Percentiles rank a stretch among this genome's conserved stretches.
phyloP scores from a whole-genome alignment of 2,113 vertebrate genomes.

The Nansenia antarctica region DNA sequence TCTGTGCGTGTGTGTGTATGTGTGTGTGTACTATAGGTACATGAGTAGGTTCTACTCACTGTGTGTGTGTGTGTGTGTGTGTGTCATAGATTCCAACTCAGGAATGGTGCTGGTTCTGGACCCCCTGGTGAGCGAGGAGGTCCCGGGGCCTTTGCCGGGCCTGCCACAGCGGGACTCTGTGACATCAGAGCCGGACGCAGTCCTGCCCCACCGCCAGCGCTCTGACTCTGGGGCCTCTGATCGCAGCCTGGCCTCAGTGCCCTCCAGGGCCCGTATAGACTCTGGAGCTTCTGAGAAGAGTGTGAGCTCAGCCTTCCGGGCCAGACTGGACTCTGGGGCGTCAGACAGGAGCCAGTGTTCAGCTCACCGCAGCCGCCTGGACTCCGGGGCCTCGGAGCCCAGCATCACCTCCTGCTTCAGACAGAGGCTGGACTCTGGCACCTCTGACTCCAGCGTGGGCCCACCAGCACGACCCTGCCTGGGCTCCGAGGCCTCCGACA shows the following conservation, averaged over 20 bases:
- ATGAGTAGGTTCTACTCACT: not conserved
- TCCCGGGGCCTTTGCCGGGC: conserved; percentile 54
- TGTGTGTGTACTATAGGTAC: not conserved
- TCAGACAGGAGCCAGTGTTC: conserved; percentile 65
- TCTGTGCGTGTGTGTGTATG: no score
- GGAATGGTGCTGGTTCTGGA: conserved; percentile 77
- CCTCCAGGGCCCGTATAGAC: conserved; percentile 53
- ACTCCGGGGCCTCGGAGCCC: conserved; percentile 62
- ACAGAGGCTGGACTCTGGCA: conserved; percentile 62
- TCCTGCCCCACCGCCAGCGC: conserved; percentile 56
- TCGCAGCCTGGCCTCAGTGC: conserved; percentile 40
- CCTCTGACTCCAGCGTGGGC: conserved; percentile 42
- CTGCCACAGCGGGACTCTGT: conserved; percentile 56
- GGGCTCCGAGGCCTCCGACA: conserved; percentile 51
- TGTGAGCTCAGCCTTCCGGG: conserved; percentile 42
- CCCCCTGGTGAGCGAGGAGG: conserved; percentile 66
- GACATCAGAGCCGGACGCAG: conserved; percentile 54
- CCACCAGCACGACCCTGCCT: conserved; percentile 40
- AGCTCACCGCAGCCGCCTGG: conserved; percentile 45
- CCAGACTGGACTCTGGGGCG: conserved; percentile 64
- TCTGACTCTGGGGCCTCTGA: conserved; percentile 64
- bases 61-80: not conserved
- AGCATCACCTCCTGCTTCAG: conserved; percentile 45
- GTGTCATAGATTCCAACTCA: conserved; percentile 58
- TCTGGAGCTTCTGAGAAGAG: conserved; percentile 47